Percentiles rank a stretch among this genome's conserved stretches.
These are phyloP conservation scores for Allenopithecus nigroviridis DNA, from an alignment of 2,797 vertebrate genomes.

Conservation along the genomic window DNA sequence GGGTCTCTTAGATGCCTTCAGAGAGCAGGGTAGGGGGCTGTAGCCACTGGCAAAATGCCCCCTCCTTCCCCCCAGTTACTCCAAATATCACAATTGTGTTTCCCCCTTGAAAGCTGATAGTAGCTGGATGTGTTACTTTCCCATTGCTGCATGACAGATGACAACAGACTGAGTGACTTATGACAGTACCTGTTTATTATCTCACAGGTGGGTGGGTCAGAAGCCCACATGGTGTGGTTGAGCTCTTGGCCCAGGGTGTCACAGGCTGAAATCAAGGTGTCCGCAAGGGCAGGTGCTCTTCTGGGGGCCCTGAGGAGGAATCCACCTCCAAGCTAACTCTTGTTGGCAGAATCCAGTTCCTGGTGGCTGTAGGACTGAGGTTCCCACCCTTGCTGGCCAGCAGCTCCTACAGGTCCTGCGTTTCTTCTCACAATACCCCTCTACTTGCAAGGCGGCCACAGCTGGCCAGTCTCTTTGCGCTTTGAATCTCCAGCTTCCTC, in stretches of 20 bases:
- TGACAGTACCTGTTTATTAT: fast-evolving
- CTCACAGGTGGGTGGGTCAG: background rate
- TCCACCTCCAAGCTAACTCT: background rate
- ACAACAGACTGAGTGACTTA: background rate
- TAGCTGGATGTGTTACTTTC: background rate
- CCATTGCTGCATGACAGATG: background rate
- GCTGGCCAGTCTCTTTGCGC: fast-evolving
- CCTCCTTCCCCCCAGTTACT: background rate
- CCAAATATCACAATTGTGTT: background rate
- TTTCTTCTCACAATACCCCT: background rate
- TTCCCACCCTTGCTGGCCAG: background rate
- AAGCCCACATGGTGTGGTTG: background rate
- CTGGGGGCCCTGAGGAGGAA: background rate
- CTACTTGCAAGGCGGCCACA: fast-evolving
- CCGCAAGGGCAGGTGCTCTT: background rate
- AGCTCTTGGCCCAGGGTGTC: background rate
- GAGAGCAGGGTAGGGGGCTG: background rate
- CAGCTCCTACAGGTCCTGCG: fast-evolving
- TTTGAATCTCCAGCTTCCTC: background rate
- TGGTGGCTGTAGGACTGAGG: background rate
- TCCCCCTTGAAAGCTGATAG: background rate
- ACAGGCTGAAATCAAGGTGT: background rate
- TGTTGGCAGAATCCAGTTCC: background rate
- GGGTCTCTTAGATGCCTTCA: background rate
- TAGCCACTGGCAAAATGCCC: background rate